Percentiles rank a stretch among this genome's conserved stretches.
phyloP scores from a whole-genome alignment of 1,140 invertebrate genomes.

The Rhagoletis zephyria region DNA sequence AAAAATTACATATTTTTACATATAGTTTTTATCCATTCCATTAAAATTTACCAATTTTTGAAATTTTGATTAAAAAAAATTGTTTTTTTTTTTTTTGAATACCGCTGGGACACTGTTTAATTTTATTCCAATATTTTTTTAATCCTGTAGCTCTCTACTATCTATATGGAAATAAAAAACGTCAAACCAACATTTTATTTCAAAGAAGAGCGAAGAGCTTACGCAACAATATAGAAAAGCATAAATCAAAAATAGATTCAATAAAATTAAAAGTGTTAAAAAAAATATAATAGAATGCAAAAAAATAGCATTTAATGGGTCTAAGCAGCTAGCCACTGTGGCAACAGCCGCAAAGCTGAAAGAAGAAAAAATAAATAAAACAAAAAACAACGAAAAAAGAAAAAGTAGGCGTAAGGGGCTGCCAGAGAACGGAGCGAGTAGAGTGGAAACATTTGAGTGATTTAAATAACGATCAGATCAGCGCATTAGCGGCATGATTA shows the following conservation, averaged over 20 bases:
- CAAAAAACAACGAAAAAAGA: background rate
- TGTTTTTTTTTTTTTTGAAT: no score
- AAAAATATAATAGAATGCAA: slow-evolving; percentile 32
- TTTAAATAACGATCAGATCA: slow-evolving; percentile 21
- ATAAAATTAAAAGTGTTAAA: slow-evolving; percentile 34
- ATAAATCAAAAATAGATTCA: slow-evolving; percentile 31
- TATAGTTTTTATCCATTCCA: no score
- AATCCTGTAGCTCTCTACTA: no score
- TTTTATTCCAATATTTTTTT: no score
- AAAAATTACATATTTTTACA: no score
- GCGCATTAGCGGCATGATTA: slow-evolving; percentile 40
- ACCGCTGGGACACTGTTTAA: no score
- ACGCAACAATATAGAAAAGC: background rate
- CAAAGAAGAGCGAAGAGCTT: no score
- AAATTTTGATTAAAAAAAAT: no score
- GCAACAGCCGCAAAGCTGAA: background rate
- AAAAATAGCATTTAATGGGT: background rate
- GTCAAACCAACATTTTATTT: no score
- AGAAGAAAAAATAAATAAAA: background rate
- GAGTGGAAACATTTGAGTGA: background rate
- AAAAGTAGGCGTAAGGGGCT: background rate
- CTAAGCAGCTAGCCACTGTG: background rate
- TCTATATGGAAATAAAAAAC: no score
- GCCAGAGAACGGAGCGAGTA: background rate
- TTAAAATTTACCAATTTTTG: no score